These are phyloP conservation scores for Erithacus rubecula DNA, from an alignment of 2,797 vertebrate species.

Conservation along the genomic window DNA sequence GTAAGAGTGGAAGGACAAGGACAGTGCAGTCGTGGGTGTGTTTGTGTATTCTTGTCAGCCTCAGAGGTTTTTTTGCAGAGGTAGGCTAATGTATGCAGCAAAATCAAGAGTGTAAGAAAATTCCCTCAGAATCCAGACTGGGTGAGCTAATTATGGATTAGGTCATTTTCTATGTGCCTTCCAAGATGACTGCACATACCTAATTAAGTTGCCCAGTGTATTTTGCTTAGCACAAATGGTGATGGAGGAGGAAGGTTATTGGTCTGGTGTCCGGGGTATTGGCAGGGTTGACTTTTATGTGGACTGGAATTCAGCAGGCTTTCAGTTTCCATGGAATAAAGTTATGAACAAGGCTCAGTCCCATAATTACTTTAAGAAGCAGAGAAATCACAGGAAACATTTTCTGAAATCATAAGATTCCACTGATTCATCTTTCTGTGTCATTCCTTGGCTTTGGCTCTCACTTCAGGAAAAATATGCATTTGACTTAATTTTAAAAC, in stretches of 20 bases:
- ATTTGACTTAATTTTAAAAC: background rate
- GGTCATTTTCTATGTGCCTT: slow-evolving; percentile 32
- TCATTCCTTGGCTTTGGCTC: background rate
- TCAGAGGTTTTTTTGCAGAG: background rate
- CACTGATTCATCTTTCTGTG: slow-evolving; percentile 44
- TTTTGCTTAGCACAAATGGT: slow-evolving; percentile 5
- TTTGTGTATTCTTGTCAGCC: background rate
- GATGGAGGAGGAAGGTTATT: slow-evolving; percentile 18
- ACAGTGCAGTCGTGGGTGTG: background rate
- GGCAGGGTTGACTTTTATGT: background rate
- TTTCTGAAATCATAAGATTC: slow-evolving; percentile 2
- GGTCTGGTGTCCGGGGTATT: background rate
- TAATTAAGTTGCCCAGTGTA: slow-evolving; percentile 26
- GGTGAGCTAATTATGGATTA: slow-evolving; percentile 8
- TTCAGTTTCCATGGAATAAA: background rate
- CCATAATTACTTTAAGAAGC: background rate
- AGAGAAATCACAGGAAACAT: background rate
- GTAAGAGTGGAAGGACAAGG: background rate
- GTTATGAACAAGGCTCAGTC: background rate
- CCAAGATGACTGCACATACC: slow-evolving; percentile 25
- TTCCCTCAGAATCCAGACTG: background rate
- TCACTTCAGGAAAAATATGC: background rate
- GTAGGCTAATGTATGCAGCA: background rate
- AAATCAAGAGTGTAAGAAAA: background rate
- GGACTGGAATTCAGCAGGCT: background rate